These are phyloP conservation scores for Lateolabrax maculatus DNA, from an alignment of 2,797 vertebrate species.

Conservation along the genomic window DNA sequence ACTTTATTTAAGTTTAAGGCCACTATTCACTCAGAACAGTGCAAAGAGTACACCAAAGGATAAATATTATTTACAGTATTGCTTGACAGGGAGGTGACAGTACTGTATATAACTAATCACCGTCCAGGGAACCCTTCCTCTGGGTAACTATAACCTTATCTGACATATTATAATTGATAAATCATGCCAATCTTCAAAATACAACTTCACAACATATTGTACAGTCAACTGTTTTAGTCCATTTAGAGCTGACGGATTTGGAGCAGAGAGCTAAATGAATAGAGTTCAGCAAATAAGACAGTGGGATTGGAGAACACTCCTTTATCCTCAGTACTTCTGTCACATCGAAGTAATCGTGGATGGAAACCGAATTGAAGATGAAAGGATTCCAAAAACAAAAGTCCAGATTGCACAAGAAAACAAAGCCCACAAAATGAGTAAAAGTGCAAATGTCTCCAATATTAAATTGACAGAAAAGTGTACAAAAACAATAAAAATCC, in stretches of 20 bases:
- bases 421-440: conserved; percentile 71
- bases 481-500: conserved; percentile 72
- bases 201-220: conserved; percentile 56
- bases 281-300: conserved; percentile 88
- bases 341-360: conserved; percentile 76
- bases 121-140: conserved; percentile 55
- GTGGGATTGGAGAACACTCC: conserved; percentile 90
- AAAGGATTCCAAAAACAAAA: conserved; percentile 82
- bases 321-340: conserved; percentile 84
- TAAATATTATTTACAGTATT: conserved; percentile 57
- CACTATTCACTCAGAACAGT: conserved; percentile 63
- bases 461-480: conserved; percentile 71
- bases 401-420: conserved; percentile 83
- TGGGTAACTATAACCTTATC: conserved; percentile 56
- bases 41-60: conserved; percentile 62
- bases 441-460: conserved; percentile 74
- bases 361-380: conserved; percentile 81
- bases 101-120: conserved; percentile 61
- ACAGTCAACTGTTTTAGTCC: conserved; percentile 69
- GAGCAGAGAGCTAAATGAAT: conserved; percentile 78
- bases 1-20: conserved; percentile 50
- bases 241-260: conserved; percentile 73
- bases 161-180: conserved; percentile 53
- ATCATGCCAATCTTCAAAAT: conserved; percentile 62
- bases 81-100: conserved; percentile 54